Evolutionary conservation across 2,113 vertebrate genomes (phyloP), one percentile per base, ranked within the genome.

Genomic region (Connochaetes taurinus): DNA sequence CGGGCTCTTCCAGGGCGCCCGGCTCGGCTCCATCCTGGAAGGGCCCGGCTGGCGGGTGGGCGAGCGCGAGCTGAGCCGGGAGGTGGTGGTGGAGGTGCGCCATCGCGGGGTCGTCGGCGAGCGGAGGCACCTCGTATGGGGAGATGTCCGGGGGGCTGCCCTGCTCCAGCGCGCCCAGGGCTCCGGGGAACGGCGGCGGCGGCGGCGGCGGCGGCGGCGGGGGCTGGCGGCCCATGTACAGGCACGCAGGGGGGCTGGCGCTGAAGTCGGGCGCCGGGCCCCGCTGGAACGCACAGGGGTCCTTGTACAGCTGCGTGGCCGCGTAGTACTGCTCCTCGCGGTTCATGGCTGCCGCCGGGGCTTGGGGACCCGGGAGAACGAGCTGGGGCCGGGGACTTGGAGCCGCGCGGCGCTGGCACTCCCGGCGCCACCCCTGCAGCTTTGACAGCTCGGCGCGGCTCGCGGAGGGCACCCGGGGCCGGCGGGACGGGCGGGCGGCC

Each of bases 251-350:
- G 55, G 99, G 99, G 84, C 99, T 99, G 94, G 98, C 97, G 98
- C 60, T 99, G 98, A 99, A 99, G 92, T 99, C 99, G 85, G 99
- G 99, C n/a, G 97, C 98, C 16, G 98, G 99, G 21, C 98, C 57
- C 93, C 99, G 99, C 99, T 99, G 99, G 97, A 99, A 99, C 13
- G 99, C 99, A 25, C 99, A 99, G 4, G 99, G 98, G 92, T 99
- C 99, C 98, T 99, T 99, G 98, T 99, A 99, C 90, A 99, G 99
- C 97, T 99, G 99, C 86, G 99, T 98, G 76, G 99, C 97, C 53
- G 99, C 98, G 95, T 99, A 99, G 98, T 99, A 99, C 82, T 99
- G 99, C 84, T 99, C 99, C 95, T 99, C 99, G 93, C 99, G 98
- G 98, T 99, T 99, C 99, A 99, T 99, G 99, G 98, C 98, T 98